Evolutionary conservation across 2,888 invertebrate genomes (phyloP), one percentile per base, ranked within the genome.

Genomic region (Pandemis corylana): DNA sequence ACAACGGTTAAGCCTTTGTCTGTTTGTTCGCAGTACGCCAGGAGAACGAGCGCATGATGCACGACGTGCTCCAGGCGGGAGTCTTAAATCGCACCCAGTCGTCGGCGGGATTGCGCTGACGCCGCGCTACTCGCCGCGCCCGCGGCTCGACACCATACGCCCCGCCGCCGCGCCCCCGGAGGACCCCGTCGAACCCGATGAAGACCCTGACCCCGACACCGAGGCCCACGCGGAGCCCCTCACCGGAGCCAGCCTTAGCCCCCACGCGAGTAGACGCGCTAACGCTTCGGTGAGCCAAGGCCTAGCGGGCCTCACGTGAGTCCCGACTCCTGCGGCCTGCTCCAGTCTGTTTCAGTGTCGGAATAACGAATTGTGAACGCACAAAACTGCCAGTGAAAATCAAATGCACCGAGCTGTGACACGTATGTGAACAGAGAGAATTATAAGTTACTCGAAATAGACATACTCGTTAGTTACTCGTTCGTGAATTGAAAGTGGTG

Each of bases 31-130:
- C 96, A 98, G 98, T 98, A 90, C 97, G 97, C 83, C 97, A 97
- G 94, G 97, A 98, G 95, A 98, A 98, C 95, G 97, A 97, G 95
- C 97, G 97, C 92, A 95, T 97, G 93, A 96, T 97, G 95, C 95
- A 95, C 90, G 97, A 97, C 93, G 97, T 96, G 83, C 95, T 96
- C 89, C 96, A 96, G 92, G 92, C 86, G 91, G 94, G 89, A 89
- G 89, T 91, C 90, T 92, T 91, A 90, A 95, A 95, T 93, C 94
- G 92, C 93, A 94, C 94, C 93, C 95, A 92, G 93, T 94, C 90
- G 90, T 93, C 90, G 93, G 91, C 82, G 90, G 94, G 82, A 93
- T 93, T 86, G 92, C 94, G 91, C 92, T 94, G 94, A 94, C 94
- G 86, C 94, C 94, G 91, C 93, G 94, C 89, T 94, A 94, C 81